phyloP scores from a whole-genome alignment of 2,797 vertebrate genomes.

The Cyprinella venusta region DNA sequence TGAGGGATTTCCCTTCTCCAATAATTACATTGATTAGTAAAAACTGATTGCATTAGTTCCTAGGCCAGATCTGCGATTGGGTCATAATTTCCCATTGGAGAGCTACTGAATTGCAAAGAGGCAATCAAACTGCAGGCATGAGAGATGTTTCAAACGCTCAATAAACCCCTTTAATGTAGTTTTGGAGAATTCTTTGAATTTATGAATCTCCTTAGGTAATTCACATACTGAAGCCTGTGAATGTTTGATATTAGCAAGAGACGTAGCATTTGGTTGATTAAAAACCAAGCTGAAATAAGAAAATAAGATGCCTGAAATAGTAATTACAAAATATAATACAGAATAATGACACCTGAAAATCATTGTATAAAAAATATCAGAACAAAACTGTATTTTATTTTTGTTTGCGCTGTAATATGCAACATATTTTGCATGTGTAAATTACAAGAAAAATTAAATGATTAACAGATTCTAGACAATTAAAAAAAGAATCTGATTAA shows the following conservation, averaged over 20 bases:
- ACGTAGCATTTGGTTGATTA: constrained; percentile 51
- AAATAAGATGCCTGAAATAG: not conserved
- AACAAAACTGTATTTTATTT: constrained; percentile 84
- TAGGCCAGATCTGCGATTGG: not conserved
- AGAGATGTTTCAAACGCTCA: constrained; percentile 5
- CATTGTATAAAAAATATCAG: constrained; percentile 80
- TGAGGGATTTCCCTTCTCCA: not conserved
- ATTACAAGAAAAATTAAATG: constrained; percentile 86
- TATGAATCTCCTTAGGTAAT: not conserved
- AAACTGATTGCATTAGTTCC: not conserved
- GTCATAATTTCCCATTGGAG: constrained; percentile 47
- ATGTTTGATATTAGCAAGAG: constrained; percentile 32
- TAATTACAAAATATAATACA: not conserved
- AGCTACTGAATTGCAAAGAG: constrained; percentile 22
- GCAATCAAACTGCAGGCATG: constrained; percentile 28
- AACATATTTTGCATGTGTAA: constrained; percentile 81
- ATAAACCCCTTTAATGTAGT: constrained; percentile 7
- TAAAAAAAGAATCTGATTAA: constrained; percentile 78
- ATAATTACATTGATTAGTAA: constrained; percentile 14
- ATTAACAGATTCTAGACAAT: constrained; percentile 89
- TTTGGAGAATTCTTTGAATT: constrained; percentile 19
- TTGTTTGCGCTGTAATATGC: constrained; percentile 83
- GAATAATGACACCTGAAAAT: constrained; percentile 69
- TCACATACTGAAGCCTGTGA: not conserved
- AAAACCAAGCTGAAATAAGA: constrained; percentile 9